Evolutionary conservation across 2,113 vertebrate species (phyloP).

Genomic region (Atlantisia rogersi): DNA sequence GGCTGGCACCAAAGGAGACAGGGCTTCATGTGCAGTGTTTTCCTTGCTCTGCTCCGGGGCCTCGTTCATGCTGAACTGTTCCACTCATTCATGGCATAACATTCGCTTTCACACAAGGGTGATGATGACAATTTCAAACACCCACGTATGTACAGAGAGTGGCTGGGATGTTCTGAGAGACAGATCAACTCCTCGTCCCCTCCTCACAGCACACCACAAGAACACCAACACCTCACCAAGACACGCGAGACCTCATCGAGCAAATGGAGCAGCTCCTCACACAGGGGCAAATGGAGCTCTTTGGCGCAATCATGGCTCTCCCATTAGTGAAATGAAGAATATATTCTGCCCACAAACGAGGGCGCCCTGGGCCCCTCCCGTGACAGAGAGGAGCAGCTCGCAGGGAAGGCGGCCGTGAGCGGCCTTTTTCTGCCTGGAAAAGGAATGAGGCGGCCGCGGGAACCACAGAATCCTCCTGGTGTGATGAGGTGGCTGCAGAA

Average conservation of each 20-base stretch:
- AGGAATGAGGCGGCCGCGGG: neutral
- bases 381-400: neutral
- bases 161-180: neutral
- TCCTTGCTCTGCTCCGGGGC: neutral
- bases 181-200: neutral
- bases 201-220: neutral
- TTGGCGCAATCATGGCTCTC: neutral
- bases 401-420: neutral
- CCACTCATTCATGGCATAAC: neutral
- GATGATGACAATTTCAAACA: neutral
- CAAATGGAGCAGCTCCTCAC: fast-evolving
- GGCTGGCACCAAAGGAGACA: neutral
- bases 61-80: neutral
- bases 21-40: neutral
- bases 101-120: neutral
- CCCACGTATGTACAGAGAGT: fast-evolving
- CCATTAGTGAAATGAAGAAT: neutral
- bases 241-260: neutral
- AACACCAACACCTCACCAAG: neutral
- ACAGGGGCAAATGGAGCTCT: neutral
- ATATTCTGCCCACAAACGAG: neutral
- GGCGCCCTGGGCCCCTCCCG: neutral
- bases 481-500: neutral
- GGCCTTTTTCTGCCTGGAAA: neutral
- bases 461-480: neutral